Percentiles rank a stretch among this genome's conserved stretches.
Conservation (phyloP, 1,140 invertebrate species). For the Brachionus rotundiformis region DNA sequence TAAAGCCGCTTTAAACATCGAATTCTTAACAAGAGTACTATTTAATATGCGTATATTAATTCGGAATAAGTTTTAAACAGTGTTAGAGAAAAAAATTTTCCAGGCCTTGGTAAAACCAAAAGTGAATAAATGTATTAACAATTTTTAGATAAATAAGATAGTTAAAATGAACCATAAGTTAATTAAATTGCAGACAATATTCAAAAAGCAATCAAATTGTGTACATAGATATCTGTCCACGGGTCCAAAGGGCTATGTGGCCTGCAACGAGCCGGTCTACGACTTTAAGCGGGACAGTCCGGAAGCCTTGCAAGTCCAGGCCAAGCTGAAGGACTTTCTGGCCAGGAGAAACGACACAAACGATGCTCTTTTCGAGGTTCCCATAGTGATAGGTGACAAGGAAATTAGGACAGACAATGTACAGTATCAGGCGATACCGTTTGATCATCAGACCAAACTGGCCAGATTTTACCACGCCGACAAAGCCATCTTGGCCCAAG, state of each 20-base stretch:
- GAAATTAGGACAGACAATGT: slow-evolving; percentile 76
- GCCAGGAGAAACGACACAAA: slow-evolving; percentile 56
- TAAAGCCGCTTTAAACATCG: neutral
- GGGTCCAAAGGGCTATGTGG: slow-evolving; percentile 55
- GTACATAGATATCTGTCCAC: neutral
- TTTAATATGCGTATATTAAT: neutral
- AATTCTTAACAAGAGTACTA: neutral
- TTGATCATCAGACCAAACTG: slow-evolving; percentile 80
- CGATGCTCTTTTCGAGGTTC: slow-evolving; percentile 69
- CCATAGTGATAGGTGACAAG: slow-evolving; percentile 86
- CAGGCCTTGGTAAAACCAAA: neutral
- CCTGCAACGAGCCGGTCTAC: slow-evolving; percentile 66
- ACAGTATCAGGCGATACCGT: slow-evolving; percentile 77
- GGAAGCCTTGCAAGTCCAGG: slow-evolving; percentile 76
- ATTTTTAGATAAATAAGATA: neutral
- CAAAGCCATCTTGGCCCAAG: slow-evolving; percentile 77
- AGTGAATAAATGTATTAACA: neutral
- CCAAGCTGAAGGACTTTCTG: slow-evolving; percentile 69
- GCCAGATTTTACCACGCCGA: slow-evolving; percentile 90
- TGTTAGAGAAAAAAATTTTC: neutral
- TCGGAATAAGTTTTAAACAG: neutral
- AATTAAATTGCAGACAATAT: neutral
- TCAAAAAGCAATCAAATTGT: neutral
- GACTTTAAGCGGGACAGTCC: slow-evolving; percentile 78
- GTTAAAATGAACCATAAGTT: neutral